Base-by-base conservation (phyloP, 2,113 vertebrate species). In the Pseudorhombus dupliciocellatus region DNA sequence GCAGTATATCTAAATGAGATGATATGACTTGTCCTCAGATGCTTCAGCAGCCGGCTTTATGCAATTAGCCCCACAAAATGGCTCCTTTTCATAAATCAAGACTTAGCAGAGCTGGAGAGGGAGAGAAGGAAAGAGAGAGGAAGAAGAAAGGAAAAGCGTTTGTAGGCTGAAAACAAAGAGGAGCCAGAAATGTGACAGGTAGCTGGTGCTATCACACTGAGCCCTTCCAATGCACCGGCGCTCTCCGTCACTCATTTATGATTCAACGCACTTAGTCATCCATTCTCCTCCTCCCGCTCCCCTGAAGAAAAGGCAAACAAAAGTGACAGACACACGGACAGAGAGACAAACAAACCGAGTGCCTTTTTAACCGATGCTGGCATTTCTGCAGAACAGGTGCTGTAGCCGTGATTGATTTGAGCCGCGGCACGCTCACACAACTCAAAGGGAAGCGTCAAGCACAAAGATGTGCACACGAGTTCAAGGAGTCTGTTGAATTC, bases 81-180 rank as follows among this genome's bases (percentile, higher is more conserved):
- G 46, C 66, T 58, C 50, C 46, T 94, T 95, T 77, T 94, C 94
- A 88, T 94, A 93, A 30, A 94, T 95, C 87, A 74, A 48, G 20
- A 54, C 44, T 12, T 59, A 15, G 55, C 11, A 2, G 70, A 56
- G 44, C 31, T 50, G n/a, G 53, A 16, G 66, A 69, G 18, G 28
- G 40, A 28, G 46, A 1, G 46, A 11, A 22, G n/a, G 22, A 34
- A 15, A 20, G 24, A 25, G 55, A 21, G 53, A 30, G 20, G 7
- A 16, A 20, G 37, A 40, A 42, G 44, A 46, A 7, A 48, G n/a
- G 22, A 58, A 51, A 31, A 20, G 62, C 18, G 67, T 44, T 59
- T 59, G 57, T 53, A 5, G 30, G 66, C 11, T 68, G 59, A 30
- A 81, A 58, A 79, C 62, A 80, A 61, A 56, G 25, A 60, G 54